phyloP scores from a whole-genome alignment of 2,888 invertebrate species.

The Zhuqinia jingwanae region DNA sequence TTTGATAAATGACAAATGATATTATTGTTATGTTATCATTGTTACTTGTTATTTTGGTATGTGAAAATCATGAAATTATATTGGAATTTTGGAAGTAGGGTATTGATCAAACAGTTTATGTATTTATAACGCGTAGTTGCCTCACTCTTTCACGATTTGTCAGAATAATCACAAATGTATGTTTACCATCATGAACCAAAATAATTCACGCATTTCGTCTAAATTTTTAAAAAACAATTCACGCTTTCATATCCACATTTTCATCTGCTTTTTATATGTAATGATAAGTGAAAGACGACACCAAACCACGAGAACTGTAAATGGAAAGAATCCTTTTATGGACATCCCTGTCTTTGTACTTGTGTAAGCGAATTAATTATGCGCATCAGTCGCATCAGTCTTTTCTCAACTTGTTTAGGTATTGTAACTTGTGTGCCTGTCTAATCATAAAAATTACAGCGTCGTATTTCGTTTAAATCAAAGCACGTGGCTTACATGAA shows the following conservation, averaged over 20 bases:
- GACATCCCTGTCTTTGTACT: background rate
- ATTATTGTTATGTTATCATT: no score
- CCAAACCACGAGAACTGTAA: background rate
- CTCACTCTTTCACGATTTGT: background rate
- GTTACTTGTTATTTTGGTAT: no score
- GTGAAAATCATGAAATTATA: no score
- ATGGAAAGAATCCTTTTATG: slow-evolving; percentile 38
- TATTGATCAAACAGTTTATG: background rate
- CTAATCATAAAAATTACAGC: no score
- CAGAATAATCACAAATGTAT: background rate
- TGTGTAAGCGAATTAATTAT: slow-evolving; percentile 12
- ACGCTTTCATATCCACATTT: background rate
- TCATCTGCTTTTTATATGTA: background rate
- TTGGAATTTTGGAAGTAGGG: no score
- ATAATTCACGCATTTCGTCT: background rate
- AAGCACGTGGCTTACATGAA: background rate
- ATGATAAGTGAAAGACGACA: slow-evolving; percentile 6
- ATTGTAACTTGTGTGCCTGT: background rate
- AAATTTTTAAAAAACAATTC: slow-evolving; percentile 19
- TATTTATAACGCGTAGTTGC: no score
- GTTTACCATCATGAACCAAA: no score
- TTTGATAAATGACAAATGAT: background rate
- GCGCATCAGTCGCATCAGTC: background rate
- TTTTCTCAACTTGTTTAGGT: background rate
- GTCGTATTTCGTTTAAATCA: background rate